phyloP scores from a whole-genome alignment of 2,888 invertebrate species.

The Silvanus unidentatus region DNA sequence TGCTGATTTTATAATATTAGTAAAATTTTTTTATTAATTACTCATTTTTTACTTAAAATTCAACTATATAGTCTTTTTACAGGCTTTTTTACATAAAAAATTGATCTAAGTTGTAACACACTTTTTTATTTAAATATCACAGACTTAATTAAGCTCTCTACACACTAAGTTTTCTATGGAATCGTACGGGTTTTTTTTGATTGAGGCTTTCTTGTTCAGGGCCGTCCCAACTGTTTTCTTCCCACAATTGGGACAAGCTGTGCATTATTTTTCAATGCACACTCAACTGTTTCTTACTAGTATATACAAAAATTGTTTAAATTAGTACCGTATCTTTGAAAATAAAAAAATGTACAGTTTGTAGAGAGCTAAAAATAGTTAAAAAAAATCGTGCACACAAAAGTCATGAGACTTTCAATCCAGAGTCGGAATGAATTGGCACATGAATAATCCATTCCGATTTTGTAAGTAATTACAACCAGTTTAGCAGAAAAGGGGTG shows the following conservation, averaged over 20 bases:
- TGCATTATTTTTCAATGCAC: no score
- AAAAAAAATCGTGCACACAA: slow-evolving; percentile 3
- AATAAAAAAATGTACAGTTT: no score
- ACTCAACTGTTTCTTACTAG: no score
- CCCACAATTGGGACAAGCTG: no score
- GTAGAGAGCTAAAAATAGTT: slow-evolving; percentile 19
- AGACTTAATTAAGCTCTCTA: slow-evolving; percentile 25
- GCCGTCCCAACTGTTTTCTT: no score
- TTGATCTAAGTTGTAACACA: slow-evolving; percentile 29
- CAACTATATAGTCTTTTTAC: slow-evolving; percentile 9
- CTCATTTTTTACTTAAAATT: slow-evolving; percentile 1
- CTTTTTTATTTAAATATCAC: slow-evolving; percentile 32
- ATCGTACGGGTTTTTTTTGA: no score
- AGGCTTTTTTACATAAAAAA: slow-evolving; percentile 20
- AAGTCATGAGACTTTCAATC: slow-evolving; percentile 4
- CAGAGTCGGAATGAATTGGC: background rate
- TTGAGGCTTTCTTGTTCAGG: no score
- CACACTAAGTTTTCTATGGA: background rate
- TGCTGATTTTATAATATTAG: background rate
- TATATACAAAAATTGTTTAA: slow-evolving; percentile 7
- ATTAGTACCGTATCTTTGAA: slow-evolving; percentile 8
- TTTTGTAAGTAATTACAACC: no score
- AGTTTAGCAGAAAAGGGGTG: no score
- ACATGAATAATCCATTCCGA: no score
- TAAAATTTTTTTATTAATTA: background rate